Base-by-base conservation (phyloP, 2,113 vertebrate genomes). In the Hippocampus abdominalis region DNA sequence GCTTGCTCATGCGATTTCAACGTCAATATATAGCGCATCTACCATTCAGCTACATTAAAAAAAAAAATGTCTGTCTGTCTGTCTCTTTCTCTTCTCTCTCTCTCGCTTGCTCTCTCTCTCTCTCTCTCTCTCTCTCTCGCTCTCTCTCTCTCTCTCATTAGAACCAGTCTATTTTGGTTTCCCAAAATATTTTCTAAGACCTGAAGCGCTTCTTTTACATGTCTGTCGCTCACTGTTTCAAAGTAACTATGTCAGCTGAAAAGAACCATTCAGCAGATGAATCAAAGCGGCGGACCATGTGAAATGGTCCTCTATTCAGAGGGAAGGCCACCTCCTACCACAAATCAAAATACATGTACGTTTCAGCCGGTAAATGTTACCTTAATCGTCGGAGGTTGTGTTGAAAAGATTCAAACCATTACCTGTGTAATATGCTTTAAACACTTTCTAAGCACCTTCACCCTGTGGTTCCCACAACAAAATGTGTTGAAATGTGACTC, bases 151-250 rank as follows among this genome's bases (percentile, higher is more conserved):
- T 68, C 81, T 71, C 79, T 76, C 71, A 66, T 84, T 85, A 86
- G 76, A 88, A 72, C 76, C 69, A 82, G 78, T 79, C 86, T 92
- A 90, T 93, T 93, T 92, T 77, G 76, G 89, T 88, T 91, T 89
- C 75, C 81, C 78, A 88, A 91, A 93, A 92, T 91, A 91, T 92
- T 92, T 90, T 90, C 84, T 74, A 75, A 86, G 73, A 74, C 70
- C 82, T 88, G 80, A 87, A 91, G 88, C 91, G 86, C 77, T 66
- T 82, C 87, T 89, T 89, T 84, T 83, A 84, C 80, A 79, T 87
- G 72, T 88, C 82, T 87, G 81, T 64, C 84, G 75, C 49, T 81
- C 32, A 70, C 86, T 83, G 74, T 85, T 82, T 79, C 67, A 86
- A 84, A 86, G 77, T 53, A 40, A 77, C 76, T 48, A 77, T 79